Evolutionary conservation across 2,113 vertebrate genomes (phyloP).

Genomic region (Pterocles gutturalis): DNA sequence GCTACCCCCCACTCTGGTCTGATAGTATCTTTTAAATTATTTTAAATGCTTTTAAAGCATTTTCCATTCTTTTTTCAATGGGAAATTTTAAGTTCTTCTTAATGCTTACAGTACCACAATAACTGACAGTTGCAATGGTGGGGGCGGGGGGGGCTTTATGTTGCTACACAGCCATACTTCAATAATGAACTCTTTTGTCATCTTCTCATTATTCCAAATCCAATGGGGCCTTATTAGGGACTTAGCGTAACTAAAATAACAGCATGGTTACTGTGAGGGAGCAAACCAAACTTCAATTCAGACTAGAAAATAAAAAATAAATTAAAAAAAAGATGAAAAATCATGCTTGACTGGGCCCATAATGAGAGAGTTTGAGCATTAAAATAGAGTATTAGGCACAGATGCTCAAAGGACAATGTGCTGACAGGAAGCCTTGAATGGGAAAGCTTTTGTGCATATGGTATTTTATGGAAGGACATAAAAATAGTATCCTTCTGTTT

Average conservation of each 20-base stretch:
- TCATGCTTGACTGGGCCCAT: background rate
- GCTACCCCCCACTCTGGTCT: background rate
- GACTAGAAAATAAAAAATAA: background rate
- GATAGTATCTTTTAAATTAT: background rate
- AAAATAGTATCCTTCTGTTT: background rate
- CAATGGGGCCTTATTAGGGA: background rate
- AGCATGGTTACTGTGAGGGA: background rate
- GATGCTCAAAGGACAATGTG: background rate
- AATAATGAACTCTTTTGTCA: background rate
- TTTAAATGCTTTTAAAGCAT: background rate
- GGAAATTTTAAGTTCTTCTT: background rate
- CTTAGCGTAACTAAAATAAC: background rate
- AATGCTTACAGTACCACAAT: background rate
- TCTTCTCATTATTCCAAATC: background rate
- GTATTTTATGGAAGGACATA: background rate
- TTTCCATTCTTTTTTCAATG: background rate
- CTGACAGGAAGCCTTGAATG: background rate
- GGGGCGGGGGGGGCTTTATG: accelerated
- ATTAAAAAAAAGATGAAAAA: background rate
- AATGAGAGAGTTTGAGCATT: background rate
- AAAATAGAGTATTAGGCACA: background rate
- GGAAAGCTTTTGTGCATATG: background rate
- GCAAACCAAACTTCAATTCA: background rate
- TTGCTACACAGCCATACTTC: background rate
- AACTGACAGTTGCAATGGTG: background rate